phyloP scores from a whole-genome alignment of 2,113 vertebrate genomes.

The Grammatotria lemairii region DNA sequence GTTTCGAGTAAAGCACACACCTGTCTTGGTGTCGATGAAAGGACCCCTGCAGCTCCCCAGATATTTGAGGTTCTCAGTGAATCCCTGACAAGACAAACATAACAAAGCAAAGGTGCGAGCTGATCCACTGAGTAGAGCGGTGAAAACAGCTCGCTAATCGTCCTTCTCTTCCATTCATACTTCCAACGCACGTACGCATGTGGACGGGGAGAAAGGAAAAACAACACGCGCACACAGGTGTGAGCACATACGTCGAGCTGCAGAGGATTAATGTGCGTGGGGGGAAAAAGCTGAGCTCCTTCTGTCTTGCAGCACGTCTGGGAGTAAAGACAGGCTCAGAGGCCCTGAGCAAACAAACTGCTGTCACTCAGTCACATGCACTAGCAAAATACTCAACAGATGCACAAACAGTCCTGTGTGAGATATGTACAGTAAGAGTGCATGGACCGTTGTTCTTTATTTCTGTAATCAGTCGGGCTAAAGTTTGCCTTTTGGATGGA shows the following conservation, averaged over 20 bases:
- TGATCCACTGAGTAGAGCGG: conserved; percentile 31
- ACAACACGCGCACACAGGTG: conserved; percentile 16
- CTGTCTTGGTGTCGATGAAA: conserved; percentile 17
- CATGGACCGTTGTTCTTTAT: background rate
- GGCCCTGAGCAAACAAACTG: conserved; percentile 25
- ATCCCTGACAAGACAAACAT: conserved; percentile 48
- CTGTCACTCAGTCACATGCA: conserved; percentile 16
- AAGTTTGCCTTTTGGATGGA: background rate
- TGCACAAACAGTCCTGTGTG: background rate
- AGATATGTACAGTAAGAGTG: background rate
- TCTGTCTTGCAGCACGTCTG: conserved; percentile 32
- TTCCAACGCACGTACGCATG: background rate
- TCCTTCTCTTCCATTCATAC: background rate
- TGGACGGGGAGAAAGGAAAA: background rate
- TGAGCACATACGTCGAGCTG: conserved; percentile 16
- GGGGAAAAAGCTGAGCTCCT: conserved; percentile 45
- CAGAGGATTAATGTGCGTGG: conserved; percentile 38
- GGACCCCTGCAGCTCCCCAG: conserved; percentile 11
- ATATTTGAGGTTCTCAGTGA: background rate
- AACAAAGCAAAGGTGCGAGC: conserved; percentile 56
- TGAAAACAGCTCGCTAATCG: conserved; percentile 33
- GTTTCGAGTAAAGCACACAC: conserved; percentile 7
- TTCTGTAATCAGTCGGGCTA: background rate
- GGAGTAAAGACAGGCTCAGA: conserved; percentile 1
- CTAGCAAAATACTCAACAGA: background rate